Conservation (phyloP, 92 coral and sea anemone genomes). For the Porites rus region DNA sequence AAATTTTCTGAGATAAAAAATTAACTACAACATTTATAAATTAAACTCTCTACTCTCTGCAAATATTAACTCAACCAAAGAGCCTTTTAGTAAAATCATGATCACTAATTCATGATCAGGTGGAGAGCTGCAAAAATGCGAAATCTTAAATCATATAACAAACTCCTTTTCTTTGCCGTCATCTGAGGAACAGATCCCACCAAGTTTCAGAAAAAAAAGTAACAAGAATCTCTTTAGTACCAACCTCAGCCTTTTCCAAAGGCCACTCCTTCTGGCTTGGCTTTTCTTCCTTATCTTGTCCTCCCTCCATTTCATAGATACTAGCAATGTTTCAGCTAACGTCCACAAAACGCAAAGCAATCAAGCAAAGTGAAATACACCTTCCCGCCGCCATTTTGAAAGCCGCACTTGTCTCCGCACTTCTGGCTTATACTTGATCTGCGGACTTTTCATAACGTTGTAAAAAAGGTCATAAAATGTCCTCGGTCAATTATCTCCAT, state of each 20-base stretch:
- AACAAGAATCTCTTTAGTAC: neutral
- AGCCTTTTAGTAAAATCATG: no score
- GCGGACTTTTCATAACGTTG: conserved; percentile 18
- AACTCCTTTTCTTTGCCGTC: neutral
- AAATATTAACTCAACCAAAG: no score
- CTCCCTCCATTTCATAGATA: conserved; percentile 18
- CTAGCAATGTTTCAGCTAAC: neutral
- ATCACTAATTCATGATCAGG: no score
- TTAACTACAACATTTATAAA: no score
- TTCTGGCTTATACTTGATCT: neutral
- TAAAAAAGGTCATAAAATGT: conserved; percentile 14
- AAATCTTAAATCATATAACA: neutral
- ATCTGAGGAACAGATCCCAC: neutral
- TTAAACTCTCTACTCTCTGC: no score
- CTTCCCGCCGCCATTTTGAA: conserved; percentile 89
- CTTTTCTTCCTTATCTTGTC: conserved; percentile 69
- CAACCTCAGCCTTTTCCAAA: conserved; percentile 73
- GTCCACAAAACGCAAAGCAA: neutral
- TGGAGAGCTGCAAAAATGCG: no score
- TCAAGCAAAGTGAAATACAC: neutral
- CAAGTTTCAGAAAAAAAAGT: neutral
- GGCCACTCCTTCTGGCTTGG: conserved; percentile 56
- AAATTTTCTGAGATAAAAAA: no score
- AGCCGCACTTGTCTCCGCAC: neutral
- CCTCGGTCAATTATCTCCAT: no score